These are phyloP conservation scores for Dolichoris vasculosae DNA, from an alignment of 1,140 invertebrate species.

Conservation along the genomic window DNA sequence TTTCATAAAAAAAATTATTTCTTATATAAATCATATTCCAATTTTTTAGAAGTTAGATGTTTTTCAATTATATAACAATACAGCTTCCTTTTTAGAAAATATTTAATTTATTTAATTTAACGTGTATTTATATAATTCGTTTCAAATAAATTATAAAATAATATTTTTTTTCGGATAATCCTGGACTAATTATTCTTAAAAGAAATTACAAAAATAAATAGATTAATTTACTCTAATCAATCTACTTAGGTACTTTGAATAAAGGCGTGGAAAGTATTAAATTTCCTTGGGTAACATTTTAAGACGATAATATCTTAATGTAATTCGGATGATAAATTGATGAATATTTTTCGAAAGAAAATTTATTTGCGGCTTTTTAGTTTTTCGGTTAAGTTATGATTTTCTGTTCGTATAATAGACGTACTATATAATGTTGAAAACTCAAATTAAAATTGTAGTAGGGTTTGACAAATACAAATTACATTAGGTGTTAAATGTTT, in stretches of 20 bases:
- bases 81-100: too few species aligned
- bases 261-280: neutral
- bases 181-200: neutral
- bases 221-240: neutral
- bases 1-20: too few species aligned
- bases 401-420: neutral
- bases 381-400: neutral
- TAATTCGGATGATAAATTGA: neutral
- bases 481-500: neutral
- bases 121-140: too few species aligned
- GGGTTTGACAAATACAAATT: neutral
- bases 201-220: neutral
- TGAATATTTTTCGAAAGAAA: neutral
- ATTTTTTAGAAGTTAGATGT: too few species aligned
- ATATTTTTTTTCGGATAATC: too few species aligned
- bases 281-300: neutral
- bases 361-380: neutral
- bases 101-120: too few species aligned
- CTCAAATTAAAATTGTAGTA: neutral
- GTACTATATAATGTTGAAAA: neutral
- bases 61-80: too few species aligned
- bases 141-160: too few species aligned
- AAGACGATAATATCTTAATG: neutral
- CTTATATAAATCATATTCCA: too few species aligned
- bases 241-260: neutral